Evolutionary conservation across 2,888 invertebrate species (phyloP).

Genomic region (Synergus japonicus): DNA sequence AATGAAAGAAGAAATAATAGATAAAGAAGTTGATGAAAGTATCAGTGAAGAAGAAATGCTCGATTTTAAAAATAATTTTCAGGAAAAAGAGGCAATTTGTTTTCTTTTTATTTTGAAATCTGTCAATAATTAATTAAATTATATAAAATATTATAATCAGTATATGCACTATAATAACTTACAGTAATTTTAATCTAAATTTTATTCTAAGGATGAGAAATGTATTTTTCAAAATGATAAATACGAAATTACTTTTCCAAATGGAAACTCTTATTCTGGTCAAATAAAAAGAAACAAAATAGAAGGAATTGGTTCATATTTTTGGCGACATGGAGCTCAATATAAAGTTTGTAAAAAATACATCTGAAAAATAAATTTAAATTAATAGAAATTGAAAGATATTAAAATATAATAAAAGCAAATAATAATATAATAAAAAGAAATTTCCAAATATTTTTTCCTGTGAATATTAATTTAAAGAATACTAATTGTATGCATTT

Average conservation of each 20-base stretch:
- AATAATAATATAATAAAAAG: too few relatives aligned
- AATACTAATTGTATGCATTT: not conserved
- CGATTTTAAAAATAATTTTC: not conserved
- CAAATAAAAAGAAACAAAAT: constrained; percentile 79
- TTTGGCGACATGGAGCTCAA: constrained; percentile 81
- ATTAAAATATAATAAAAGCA: too few relatives aligned
- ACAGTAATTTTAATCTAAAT: not conserved
- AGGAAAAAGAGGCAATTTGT: not conserved
- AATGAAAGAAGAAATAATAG: not conserved
- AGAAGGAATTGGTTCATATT: constrained; percentile 81
- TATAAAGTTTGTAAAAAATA: constrained; percentile 66
- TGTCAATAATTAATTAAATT: not conserved
- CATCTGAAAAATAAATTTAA: constrained; percentile 17
- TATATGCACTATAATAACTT: not conserved
- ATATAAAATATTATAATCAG: not conserved
- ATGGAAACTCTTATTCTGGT: constrained; percentile 81
- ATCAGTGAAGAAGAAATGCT: not conserved
- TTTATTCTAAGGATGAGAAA: not conserved
- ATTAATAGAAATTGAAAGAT: not conserved
- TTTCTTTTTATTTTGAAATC: not conserved
- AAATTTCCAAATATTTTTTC: too few relatives aligned
- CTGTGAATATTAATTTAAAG: not conserved
- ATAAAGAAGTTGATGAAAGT: not conserved
- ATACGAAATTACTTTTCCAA: constrained; percentile 78
- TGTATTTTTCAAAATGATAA: not conserved